Evolutionary conservation across 2,888 invertebrate species (phyloP), one percentile per base, ranked within the genome.

Genomic region (Agrochola litura): DNA sequence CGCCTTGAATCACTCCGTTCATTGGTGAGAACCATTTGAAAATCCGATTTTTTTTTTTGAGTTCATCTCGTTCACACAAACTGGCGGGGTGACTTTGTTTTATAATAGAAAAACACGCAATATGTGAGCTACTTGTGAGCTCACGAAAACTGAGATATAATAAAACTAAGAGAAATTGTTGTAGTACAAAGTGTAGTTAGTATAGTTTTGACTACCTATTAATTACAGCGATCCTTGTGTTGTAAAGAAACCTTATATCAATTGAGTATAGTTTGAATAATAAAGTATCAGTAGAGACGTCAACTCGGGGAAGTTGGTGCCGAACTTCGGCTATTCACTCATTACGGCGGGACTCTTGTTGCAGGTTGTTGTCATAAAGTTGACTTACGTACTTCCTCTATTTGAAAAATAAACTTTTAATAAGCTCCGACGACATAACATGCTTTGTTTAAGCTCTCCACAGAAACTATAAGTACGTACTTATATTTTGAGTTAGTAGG

Each of bases 351-450:
- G 83, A 86, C 87, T 89, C 88, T 82, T 77, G 85, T 83, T 88
- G 83, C 89, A 87, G 89, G 86, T 88, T 93, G 91, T 92, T 92
- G 90, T 92, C 90, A 89, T 90, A 89, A 92, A 93, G 89, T 93
- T 91, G 90, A 90, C 90, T 89, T 89, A 82, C 87, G 87, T 84
- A 86, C 90, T 89, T 89, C 88, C 88, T 87, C 89, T 91, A 91
- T 92, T 91, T 86, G 90, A 89, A 90, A 92, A 91, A 92, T 90
- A 91, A 92, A 91, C 90, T 92, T 90, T 89, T 92, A 90, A 92
- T 91, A 91, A 92, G 91, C 90, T 79, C 79, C 82, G 69, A 78
- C 85, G 84, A 89, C 88, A 90, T 86, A 91, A 89, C 88, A 85
- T 84, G 87, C 89, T 87, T 90, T 86, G 87, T 90, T 87, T 85